Evolutionary conservation across 2,888 invertebrate species (phyloP).

Genomic region (Syrphus vitripennis): DNA sequence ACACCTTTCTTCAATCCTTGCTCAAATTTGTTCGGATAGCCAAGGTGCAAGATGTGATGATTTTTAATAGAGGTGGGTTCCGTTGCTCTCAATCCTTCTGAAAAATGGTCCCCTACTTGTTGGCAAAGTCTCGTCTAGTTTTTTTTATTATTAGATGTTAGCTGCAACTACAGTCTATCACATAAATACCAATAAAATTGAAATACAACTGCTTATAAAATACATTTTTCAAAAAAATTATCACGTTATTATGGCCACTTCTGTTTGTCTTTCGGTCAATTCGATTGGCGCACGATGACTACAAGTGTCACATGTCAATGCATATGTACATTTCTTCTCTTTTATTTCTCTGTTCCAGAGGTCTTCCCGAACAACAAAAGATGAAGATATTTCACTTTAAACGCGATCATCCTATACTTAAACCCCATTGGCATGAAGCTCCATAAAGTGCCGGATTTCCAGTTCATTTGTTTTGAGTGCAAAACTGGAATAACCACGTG

Average conservation of each 20-base stretch:
- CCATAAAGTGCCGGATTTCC: not conserved
- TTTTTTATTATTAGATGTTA: no score
- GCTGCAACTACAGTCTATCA: no score
- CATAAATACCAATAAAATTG: no score
- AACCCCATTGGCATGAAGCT: not conserved
- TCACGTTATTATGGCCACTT: not conserved
- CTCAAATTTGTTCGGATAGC: no score
- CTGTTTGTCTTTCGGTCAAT: not conserved
- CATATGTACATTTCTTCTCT: not conserved
- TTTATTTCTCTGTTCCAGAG: not conserved
- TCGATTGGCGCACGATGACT: not conserved
- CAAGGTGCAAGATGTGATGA: no score
- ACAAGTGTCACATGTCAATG: slow-evolving; percentile 41
- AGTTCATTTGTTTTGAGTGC: slow-evolving; percentile 63
- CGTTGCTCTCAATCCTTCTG: no score
- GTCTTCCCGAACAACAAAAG: not conserved
- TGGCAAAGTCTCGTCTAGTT: no score
- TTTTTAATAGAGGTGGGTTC: no score
- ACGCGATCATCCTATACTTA: slow-evolving; percentile 35
- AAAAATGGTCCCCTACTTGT: no score
- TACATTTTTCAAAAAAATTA: not conserved
- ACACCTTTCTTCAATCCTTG: no score
- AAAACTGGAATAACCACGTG: slow-evolving; percentile 56
- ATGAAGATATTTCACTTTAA: slow-evolving; percentile 59
- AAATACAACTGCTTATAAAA: no score